Evolutionary conservation across 2,888 invertebrate species (phyloP), one percentile per base, ranked within the genome.

Genomic region (Chydorus sphaericus): DNA sequence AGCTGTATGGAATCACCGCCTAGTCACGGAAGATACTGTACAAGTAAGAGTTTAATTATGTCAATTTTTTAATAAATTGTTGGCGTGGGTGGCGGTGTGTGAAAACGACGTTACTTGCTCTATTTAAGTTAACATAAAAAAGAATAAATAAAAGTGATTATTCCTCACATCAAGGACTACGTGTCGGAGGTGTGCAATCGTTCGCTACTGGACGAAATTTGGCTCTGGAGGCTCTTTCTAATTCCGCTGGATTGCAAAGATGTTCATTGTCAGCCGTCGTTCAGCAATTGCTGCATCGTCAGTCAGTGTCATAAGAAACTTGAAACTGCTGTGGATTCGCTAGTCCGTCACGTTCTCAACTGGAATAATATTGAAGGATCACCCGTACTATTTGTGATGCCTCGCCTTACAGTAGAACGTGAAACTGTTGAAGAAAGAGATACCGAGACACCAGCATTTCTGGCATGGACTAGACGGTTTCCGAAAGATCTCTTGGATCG

Each of bases 1-100:
- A 37, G 33, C 50, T n/a, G 29, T 38, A 57, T 55, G 53, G 53
- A 53, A 53, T 14, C 53, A 53, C 11, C 53, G 26, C 4, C 37
- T 53, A 5, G 53, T 53, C 16, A 53, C 37, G 26, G 53, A 53
- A 38, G 37, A 53, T 18, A 26, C 37, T 8, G 38, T 53, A 14
- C 28, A 53, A 18, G 53, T 53, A 53, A 20, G 14, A 14, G 10
- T 16, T n/a, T 23, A 36, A 18, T 7, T 23, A 20, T 18, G 3
- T 11, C 26, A 8, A 26, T n/a, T 4, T 2, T 49, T 26, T 50
- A 28, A 20, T 8, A 50, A 50, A 11, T 28, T 50, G n/a, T n/a
- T n/a, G n/a, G n/a, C n/a, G n/a, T n/a, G n/a, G n/a, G n/a, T n/a
- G n/a, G n/a, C n/a, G n/a, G n/a, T n/a, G n/a, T n/a, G n/a, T n/a